These are phyloP conservation scores for Siderastrea siderea DNA, from an alignment of 92 coral and sea anemone species.

Conservation along the genomic window DNA sequence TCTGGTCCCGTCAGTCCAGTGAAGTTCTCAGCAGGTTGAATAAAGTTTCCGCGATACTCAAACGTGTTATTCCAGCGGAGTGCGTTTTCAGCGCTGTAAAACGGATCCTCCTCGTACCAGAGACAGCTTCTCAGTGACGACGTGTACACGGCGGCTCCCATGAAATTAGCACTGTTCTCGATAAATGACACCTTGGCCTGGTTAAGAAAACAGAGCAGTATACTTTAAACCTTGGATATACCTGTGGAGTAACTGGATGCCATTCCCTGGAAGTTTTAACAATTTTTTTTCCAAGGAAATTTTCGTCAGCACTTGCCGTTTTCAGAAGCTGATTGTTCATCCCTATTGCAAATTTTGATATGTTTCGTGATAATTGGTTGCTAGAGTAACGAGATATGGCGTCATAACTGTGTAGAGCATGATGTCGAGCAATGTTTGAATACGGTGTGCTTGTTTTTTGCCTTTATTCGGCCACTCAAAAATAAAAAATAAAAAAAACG, in stretches of 20 bases:
- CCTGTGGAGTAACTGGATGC: too few species aligned
- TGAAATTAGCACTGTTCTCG: constrained; percentile 85
- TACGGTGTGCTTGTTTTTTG: too few species aligned
- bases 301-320: too few species aligned
- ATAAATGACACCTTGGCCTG: constrained; percentile 85
- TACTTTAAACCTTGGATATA: too few species aligned
- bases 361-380: too few species aligned
- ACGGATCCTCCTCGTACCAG: constrained; percentile 83
- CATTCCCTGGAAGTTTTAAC: neutral
- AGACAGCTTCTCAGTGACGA: constrained; percentile 83
- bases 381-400: too few species aligned
- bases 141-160: constrained; percentile 92
- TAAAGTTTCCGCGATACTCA: constrained; percentile 75
- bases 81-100: constrained; percentile 71
- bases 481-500: too few species aligned
- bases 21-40: constrained; percentile 39
- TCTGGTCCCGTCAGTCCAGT: constrained; percentile 55
- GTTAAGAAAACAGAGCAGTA: neutral
- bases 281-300: neutral
- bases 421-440: too few species aligned
- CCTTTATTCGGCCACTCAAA: too few species aligned
- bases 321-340: too few species aligned
- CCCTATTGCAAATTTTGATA: too few species aligned
- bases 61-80: constrained; percentile 88
- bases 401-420: too few species aligned